Base-by-base conservation (phyloP, 2,113 vertebrate genomes). In the Hippocampus mohnikei region DNA sequence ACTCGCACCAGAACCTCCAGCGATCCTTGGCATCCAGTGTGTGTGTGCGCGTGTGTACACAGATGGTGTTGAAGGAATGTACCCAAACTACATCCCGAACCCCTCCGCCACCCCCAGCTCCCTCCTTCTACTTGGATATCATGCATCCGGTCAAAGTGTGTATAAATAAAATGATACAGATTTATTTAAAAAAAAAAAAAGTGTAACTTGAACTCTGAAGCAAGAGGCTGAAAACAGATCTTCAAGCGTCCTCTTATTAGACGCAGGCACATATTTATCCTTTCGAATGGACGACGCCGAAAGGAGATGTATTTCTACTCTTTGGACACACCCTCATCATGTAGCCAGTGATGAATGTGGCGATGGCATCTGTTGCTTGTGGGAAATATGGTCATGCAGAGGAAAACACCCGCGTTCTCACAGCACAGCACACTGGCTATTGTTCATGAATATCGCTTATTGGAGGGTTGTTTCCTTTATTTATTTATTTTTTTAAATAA, bases 1-100 rank as follows among this genome's bases (percentile, higher is more conserved):
- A 40, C 73, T 79, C 70, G 41, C 78, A 72, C 69, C 76, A 73
- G 75, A 78, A 76, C 77, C 81, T 81, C 70, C 73, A 80, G 81
- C 61, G 70, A 87, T 88, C 60, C 80, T 25, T 70, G 78, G 81
- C 75, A 86, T 84, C 61, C 72, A 48, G 52, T 42, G 60, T 67
- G 41, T 69, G 18, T 67, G 62, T 70, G 66, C 77, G 59, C 56
- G 44, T 72, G 70, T 48, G 46, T 15, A 50, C 46, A 16, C 33
- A 66, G 75, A 37, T 71, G 65, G 65, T 44, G 50, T 73, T 73
- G 65, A 76, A 75, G 70, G 66, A 78, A 71, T 25, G 8, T 40
- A 11, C 1, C 20, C n/a, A 16, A 46, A 65, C 13, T n/a, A 16
- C 40, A 25, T 11, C 56, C 27, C 3, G 29, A 3, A 25, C 66